These are phyloP conservation scores for Diceros bicornis DNA, from an alignment of 2,797 vertebrate genomes.

Conservation along the genomic window DNA sequence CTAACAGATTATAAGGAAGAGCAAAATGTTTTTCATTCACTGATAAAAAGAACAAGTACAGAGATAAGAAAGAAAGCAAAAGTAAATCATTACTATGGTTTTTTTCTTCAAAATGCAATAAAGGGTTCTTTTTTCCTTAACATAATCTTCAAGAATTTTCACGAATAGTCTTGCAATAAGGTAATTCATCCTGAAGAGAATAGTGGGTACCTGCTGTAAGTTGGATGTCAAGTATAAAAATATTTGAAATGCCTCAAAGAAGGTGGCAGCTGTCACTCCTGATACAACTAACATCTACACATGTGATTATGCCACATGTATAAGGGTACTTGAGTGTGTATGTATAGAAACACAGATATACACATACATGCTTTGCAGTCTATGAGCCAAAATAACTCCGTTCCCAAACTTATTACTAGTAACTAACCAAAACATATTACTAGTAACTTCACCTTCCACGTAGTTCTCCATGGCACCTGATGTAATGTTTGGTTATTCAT, in stretches of 20 bases:
- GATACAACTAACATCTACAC: background rate
- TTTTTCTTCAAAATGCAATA: slow-evolving; percentile 28
- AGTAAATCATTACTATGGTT: slow-evolving; percentile 4
- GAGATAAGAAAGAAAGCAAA: slow-evolving; percentile 60
- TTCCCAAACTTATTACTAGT: background rate
- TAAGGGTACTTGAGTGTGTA: background rate
- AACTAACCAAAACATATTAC: background rate
- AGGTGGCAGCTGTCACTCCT: background rate
- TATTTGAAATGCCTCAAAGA: slow-evolving; percentile 13
- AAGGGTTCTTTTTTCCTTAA: background rate
- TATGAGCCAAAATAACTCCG: background rate
- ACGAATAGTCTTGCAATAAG: slow-evolving; percentile 4
- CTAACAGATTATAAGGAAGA: slow-evolving; percentile 67
- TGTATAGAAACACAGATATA: background rate
- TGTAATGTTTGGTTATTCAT: background rate
- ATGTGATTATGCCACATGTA: background rate
- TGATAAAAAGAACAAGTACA: slow-evolving; percentile 61
- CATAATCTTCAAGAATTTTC: slow-evolving; percentile 4
- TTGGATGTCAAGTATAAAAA: background rate
- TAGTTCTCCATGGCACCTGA: background rate
- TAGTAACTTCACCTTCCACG: background rate
- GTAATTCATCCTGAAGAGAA: slow-evolving; percentile 33
- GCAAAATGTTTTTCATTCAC: slow-evolving; percentile 34
- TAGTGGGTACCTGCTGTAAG: background rate
- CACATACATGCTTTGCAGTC: background rate